phyloP scores from a whole-genome alignment of 2,797 vertebrate genomes.

The Taeniopygia guttata region DNA sequence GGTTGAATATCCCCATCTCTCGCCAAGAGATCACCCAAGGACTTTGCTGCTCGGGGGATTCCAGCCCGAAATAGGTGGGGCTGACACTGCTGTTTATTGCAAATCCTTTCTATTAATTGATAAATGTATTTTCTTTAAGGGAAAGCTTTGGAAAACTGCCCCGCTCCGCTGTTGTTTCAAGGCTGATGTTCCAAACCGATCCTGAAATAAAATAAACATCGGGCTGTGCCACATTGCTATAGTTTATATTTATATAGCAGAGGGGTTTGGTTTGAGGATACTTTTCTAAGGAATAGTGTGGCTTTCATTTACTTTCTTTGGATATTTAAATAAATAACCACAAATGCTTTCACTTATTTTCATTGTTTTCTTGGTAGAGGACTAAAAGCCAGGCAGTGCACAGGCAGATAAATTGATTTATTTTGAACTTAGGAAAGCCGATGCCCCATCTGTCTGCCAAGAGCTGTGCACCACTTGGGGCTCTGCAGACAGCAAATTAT shows the following conservation, averaged over 20 bases:
- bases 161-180: rapidly evolving
- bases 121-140: background rate
- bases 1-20: rapidly evolving
- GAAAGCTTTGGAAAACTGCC: background rate
- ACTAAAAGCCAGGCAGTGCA: background rate
- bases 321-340: background rate
- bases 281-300: background rate
- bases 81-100: background rate
- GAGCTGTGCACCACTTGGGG: background rate
- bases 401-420: background rate
- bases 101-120: background rate
- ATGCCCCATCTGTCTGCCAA: background rate
- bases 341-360: background rate
- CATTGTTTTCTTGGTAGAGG: background rate
- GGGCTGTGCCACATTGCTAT: background rate
- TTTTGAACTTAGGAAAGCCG: background rate
- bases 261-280: background rate
- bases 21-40: background rate
- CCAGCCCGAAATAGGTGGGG: background rate
- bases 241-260: background rate
- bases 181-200: background rate
- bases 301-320: background rate
- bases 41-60: background rate
- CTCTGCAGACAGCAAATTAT: background rate
- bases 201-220: background rate